Percentiles rank a stretch among this genome's conserved stretches.
phyloP scores from a whole-genome alignment of 2,797 vertebrate species.

The Microcaecilia unicolor region DNA sequence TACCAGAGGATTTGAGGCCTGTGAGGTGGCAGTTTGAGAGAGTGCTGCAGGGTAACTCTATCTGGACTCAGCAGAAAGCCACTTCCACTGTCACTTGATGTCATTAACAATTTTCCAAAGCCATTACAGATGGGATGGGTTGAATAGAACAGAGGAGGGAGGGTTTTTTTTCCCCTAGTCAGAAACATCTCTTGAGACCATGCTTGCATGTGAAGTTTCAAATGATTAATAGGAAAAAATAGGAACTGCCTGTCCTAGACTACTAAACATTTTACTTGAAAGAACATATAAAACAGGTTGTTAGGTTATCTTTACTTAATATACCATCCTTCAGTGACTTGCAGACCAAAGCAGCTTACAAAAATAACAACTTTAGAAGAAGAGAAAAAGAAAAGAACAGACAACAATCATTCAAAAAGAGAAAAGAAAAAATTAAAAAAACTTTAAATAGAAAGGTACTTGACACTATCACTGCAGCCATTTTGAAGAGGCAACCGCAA shows the following conservation, averaged over 20 bases:
- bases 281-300: no score
- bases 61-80: conserved; percentile 54
- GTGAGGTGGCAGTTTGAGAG: conserved; percentile 47
- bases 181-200: conserved; percentile 60
- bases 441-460: no score
- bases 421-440: no score
- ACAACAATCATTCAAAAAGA: no score
- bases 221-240: conserved; percentile 58
- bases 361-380: no score
- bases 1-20: conserved; percentile 53
- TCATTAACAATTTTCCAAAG: conserved; percentile 71
- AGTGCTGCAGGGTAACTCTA: conserved; percentile 57
- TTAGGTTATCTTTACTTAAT: no score
- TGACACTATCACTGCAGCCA: no score
- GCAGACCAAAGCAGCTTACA: no score
- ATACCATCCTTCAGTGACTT: no score
- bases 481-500: no score
- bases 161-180: conserved; percentile 66
- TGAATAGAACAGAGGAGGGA: conserved; percentile 61
- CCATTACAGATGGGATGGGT: conserved; percentile 65
- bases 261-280: conserved; percentile 38
- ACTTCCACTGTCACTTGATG: conserved; percentile 63
- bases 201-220: conserved; percentile 52
- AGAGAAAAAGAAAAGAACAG: no score
- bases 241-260: conserved; percentile 32